Percentiles rank a stretch among this genome's conserved stretches.
These are phyloP conservation scores for Albula glossodonta DNA, from an alignment of 2,113 vertebrate species.

Conservation along the genomic window DNA sequence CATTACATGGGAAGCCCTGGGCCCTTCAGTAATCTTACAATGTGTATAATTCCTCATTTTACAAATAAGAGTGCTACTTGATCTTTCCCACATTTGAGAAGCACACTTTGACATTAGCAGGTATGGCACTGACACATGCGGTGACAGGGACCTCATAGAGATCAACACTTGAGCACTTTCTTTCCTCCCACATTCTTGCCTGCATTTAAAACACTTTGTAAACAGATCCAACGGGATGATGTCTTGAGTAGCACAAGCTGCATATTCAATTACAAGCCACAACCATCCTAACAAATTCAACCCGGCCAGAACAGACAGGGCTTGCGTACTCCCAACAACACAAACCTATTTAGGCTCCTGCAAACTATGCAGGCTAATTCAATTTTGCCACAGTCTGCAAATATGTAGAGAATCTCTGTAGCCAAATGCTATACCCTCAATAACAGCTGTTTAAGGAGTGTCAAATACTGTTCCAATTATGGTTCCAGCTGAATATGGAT, in stretches of 20 bases:
- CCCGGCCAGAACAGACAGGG: no score
- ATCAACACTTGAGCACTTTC: no score
- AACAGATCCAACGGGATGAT: no score
- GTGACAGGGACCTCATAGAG: no score
- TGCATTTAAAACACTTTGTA: no score
- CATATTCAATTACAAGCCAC: no score
- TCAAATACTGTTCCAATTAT: neutral
- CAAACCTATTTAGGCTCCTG: neutral
- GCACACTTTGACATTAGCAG: no score
- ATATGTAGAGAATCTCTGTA: neutral
- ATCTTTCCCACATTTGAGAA: no score
- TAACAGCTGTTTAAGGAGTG: conserved; percentile 1
- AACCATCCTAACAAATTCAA: no score
- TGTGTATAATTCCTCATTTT: neutral
- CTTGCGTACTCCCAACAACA: neutral
- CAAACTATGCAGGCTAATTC: neutral
- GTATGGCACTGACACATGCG: no score
- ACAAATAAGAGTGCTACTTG: neutral
- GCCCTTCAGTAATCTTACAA: neutral
- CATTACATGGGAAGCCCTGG: neutral
- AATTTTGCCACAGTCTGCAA: neutral
- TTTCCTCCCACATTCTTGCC: no score
- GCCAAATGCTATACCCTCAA: neutral
- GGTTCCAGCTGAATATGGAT: neutral
- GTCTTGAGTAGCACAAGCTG: no score